Conservation (phyloP, 2,113 vertebrate genomes). For the Stegostoma tigrinum region DNA sequence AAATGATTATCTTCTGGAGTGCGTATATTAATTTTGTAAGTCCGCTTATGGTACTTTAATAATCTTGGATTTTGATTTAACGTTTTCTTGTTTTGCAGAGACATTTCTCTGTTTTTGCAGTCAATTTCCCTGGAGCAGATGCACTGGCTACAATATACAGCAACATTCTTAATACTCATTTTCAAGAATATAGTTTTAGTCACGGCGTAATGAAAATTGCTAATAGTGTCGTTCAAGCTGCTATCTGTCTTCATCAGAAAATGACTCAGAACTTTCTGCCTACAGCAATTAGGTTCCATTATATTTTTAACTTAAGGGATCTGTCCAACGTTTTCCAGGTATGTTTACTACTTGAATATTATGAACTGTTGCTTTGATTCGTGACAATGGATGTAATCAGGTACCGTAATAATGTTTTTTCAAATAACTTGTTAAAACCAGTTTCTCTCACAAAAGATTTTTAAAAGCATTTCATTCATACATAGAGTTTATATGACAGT, state of each 20-base stretch:
- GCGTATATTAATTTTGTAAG: background rate
- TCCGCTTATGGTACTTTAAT: background rate
- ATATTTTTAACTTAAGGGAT: conserved; percentile 68
- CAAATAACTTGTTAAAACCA: background rate
- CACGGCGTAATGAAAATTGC: conserved; percentile 61
- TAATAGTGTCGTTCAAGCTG: conserved; percentile 53
- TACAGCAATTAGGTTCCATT: conserved; percentile 65
- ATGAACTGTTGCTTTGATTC: background rate
- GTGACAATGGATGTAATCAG: background rate
- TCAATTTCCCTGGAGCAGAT: conserved; percentile 55
- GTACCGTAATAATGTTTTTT: background rate
- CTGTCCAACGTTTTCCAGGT: conserved; percentile 62
- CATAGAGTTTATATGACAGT: background rate
- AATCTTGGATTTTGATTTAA: conserved; percentile 11
- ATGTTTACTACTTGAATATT: background rate
- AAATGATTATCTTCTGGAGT: background rate
- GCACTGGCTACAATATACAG: conserved; percentile 59
- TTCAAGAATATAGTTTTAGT: conserved; percentile 63
- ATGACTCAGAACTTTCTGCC: conserved; percentile 68
- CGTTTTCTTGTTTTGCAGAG: conserved; percentile 47
- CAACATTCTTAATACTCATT: conserved; percentile 63
- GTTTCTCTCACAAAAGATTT: background rate
- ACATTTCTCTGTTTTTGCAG: conserved; percentile 69
- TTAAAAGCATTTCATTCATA: background rate
- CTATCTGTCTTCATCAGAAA: conserved; percentile 70